phyloP scores from a whole-genome alignment of 2,797 vertebrate genomes.

The Enteromius fasciolatus region DNA sequence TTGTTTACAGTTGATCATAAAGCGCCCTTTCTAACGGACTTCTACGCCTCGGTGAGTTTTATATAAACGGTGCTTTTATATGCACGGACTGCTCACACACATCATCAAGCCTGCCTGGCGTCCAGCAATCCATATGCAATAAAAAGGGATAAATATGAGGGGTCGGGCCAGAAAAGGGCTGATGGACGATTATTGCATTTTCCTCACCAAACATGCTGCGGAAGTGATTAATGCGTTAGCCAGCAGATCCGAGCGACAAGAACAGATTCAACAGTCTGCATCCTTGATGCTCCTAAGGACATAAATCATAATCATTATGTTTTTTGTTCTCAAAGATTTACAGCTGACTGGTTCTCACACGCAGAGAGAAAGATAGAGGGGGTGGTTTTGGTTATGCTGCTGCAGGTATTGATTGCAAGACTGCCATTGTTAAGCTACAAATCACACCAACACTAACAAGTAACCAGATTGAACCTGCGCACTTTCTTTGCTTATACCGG shows the following conservation, averaged over 20 bases:
- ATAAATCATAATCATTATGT: slow-evolving; percentile 82
- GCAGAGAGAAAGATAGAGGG: slow-evolving; percentile 60
- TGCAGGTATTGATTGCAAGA: slow-evolving; percentile 12
- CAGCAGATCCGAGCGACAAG: slow-evolving; percentile 58
- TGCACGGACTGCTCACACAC: slow-evolving; percentile 51
- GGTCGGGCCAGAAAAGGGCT: slow-evolving; percentile 54
- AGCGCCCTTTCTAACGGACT: slow-evolving; percentile 61
- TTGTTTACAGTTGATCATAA: slow-evolving; percentile 16
- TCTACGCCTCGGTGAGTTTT: slow-evolving; percentile 63
- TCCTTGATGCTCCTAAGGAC: slow-evolving; percentile 68
- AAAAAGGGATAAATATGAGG: slow-evolving; percentile 68
- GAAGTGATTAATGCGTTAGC: slow-evolving; percentile 69
- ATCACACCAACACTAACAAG: slow-evolving; percentile 15
- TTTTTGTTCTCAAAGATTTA: slow-evolving; percentile 70
- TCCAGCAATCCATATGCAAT: slow-evolving; percentile 56
- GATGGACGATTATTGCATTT: slow-evolving; percentile 66
- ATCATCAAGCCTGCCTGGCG: slow-evolving; percentile 63
- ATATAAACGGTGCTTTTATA: slow-evolving; percentile 69
- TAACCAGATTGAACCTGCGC: background rate
- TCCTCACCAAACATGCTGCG: slow-evolving; percentile 62
- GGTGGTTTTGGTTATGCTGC: slow-evolving; percentile 5
- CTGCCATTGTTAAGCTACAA: slow-evolving; percentile 7
- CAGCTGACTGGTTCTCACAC: slow-evolving; percentile 70
- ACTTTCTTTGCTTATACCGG: background rate
- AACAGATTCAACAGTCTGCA: slow-evolving; percentile 62